Conservation (phyloP, 2,888 invertebrate species). For the Heliconius hortense region DNA sequence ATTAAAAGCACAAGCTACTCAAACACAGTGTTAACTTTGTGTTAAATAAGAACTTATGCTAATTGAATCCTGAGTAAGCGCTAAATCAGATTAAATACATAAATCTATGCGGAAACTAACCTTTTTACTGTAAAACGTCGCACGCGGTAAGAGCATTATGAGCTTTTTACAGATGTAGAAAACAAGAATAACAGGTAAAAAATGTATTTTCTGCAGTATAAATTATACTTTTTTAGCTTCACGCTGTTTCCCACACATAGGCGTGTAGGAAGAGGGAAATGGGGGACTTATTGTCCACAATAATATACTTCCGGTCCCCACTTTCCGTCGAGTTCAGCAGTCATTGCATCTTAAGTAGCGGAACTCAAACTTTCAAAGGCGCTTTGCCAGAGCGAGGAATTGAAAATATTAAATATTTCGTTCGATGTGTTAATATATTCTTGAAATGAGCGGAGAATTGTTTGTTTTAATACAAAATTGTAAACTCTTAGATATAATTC, state of each 20-base stretch:
- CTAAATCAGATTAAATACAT: constrained; percentile 3
- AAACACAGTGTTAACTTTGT: not conserved
- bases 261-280: not conserved
- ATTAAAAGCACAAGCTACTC: not conserved
- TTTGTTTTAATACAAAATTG: too few relatives aligned
- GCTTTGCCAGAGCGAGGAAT: too few relatives aligned
- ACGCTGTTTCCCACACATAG: not conserved
- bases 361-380: too few relatives aligned
- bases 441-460: too few relatives aligned
- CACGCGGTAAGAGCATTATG: not conserved
- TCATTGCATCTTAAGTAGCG: too few relatives aligned
- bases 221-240: not conserved
- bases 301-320: too few relatives aligned
- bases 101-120: not conserved
- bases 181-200: not conserved
- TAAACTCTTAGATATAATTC: too few relatives aligned
- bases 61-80: not conserved
- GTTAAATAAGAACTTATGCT: not conserved
- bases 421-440: too few relatives aligned
- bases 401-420: too few relatives aligned
- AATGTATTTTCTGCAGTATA: not conserved
- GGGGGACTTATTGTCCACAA: too few relatives aligned
- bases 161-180: not conserved
- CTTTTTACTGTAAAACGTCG: not conserved
- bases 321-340: too few relatives aligned